Percentiles rank a stretch among this genome's conserved stretches.
phyloP scores from a whole-genome alignment of 2,113 vertebrate species.

The Glareola pratincola region DNA sequence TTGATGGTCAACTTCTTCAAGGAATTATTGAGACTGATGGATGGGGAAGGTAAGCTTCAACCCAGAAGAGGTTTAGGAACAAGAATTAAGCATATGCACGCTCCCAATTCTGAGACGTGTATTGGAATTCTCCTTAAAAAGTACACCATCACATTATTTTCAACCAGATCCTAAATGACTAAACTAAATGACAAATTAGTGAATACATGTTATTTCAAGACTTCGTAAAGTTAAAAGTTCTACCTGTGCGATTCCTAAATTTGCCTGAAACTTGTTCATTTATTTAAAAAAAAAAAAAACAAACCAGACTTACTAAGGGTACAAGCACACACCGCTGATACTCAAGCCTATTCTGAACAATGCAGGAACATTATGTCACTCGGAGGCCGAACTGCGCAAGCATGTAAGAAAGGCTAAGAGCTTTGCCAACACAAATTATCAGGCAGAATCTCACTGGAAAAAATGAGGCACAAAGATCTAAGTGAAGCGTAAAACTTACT shows the following conservation, averaged over 20 bases:
- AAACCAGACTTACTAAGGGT: neutral
- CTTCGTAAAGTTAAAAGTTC: neutral
- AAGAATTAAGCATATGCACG: neutral
- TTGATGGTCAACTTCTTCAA: neutral
- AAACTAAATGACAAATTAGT: neutral
- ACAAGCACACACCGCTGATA: neutral
- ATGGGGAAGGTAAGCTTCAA: neutral
- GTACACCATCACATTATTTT: neutral
- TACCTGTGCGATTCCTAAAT: neutral
- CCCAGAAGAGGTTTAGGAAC: neutral
- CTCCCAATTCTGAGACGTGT: neutral
- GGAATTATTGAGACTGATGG: neutral
- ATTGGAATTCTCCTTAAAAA: neutral
- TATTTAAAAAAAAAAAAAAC: neutral
- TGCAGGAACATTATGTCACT: neutral
- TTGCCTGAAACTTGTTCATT: neutral
- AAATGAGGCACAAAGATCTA: constrained; percentile 46
- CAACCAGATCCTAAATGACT: neutral
- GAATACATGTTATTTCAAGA: neutral
- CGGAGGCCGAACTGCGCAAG: neutral
- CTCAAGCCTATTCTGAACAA: neutral
- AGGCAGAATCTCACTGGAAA: constrained; percentile 49
- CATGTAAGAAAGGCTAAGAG: neutral
- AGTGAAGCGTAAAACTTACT: constrained; percentile 16
- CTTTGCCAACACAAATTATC: constrained; percentile 55